A percentile compares a stretch with the other conserved stretches of the same genome.
Conservation (phyloP, 2,888 invertebrate genomes). For the Auanema sp. region DNA sequence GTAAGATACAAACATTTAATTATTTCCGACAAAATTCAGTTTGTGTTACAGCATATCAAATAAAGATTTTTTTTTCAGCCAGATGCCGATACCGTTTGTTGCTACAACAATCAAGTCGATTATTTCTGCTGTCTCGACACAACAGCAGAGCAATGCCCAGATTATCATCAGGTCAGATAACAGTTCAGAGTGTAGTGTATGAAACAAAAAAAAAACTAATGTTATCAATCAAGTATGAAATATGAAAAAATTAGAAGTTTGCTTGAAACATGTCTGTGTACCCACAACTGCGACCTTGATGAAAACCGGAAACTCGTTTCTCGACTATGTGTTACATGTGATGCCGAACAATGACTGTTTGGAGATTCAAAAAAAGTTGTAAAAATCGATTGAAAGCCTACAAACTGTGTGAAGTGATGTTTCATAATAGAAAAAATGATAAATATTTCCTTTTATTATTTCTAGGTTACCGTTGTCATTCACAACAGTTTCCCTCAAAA, state of each 20-base stretch:
- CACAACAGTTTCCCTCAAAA: slow-evolving; percentile 62
- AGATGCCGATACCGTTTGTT: slow-evolving; percentile 60
- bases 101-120: slow-evolving; percentile 63
- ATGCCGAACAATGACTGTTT: too few relatives aligned
- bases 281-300: too few relatives aligned
- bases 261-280: too few relatives aligned
- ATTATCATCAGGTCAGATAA: slow-evolving; percentile 51
- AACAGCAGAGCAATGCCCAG: slow-evolving; percentile 56
- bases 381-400: too few relatives aligned
- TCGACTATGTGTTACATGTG: too few relatives aligned
- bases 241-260: too few relatives aligned
- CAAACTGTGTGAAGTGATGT: too few relatives aligned
- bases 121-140: slow-evolving; percentile 62
- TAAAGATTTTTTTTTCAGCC: slow-evolving; percentile 42
- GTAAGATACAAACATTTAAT: too few relatives aligned
- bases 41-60: too few relatives aligned
- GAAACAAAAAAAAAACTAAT: neutral
- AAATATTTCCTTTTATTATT: neutral
- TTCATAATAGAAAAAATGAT: neutral
- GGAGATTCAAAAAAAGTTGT: too few relatives aligned
- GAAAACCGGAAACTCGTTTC: too few relatives aligned
- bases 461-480: slow-evolving; percentile 7
- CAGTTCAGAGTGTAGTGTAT: neutral
- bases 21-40: too few relatives aligned
- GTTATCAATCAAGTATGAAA: neutral